Conservation (phyloP, 2,888 invertebrate species). For the Lepeophtheirus nordmannii region DNA sequence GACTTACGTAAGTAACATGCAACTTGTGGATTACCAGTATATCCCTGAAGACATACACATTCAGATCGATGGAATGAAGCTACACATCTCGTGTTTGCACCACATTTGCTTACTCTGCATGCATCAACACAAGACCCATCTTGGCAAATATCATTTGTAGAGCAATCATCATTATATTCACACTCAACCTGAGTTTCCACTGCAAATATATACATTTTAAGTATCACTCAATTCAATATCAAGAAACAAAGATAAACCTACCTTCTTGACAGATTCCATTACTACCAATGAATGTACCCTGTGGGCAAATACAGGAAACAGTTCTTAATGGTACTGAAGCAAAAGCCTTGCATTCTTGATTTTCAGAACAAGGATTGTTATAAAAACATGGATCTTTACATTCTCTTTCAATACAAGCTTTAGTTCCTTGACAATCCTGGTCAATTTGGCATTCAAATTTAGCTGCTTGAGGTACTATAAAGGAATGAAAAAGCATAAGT, state of each 20-base stretch:
- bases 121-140: constrained; percentile 60
- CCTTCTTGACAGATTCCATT: constrained; percentile 37
- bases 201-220: not conserved
- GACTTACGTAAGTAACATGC: constrained; percentile 13
- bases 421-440: constrained; percentile 39
- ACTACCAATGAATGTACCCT: constrained; percentile 43
- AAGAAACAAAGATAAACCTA: constrained; percentile 36
- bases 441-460: constrained; percentile 62
- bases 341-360: constrained; percentile 29
- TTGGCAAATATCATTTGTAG: constrained; percentile 53
- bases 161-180: constrained; percentile 56
- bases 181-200: constrained; percentile 38
- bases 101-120: constrained; percentile 59
- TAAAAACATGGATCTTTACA: constrained; percentile 60
- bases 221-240: not conserved
- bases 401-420: constrained; percentile 61
- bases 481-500: constrained; percentile 26
- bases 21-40: constrained; percentile 44
- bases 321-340: constrained; percentile 28
- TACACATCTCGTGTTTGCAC: constrained; percentile 62
- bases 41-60: constrained; percentile 46
- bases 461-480: constrained; percentile 29
- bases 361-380: constrained; percentile 28
- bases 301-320: constrained; percentile 62
- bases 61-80: constrained; percentile 53